Percentiles rank a stretch among this genome's conserved stretches.
These are phyloP conservation scores for Protobothrops mucrosquamatus DNA, from an alignment of 2,113 vertebrate genomes.

Conservation along the genomic window DNA sequence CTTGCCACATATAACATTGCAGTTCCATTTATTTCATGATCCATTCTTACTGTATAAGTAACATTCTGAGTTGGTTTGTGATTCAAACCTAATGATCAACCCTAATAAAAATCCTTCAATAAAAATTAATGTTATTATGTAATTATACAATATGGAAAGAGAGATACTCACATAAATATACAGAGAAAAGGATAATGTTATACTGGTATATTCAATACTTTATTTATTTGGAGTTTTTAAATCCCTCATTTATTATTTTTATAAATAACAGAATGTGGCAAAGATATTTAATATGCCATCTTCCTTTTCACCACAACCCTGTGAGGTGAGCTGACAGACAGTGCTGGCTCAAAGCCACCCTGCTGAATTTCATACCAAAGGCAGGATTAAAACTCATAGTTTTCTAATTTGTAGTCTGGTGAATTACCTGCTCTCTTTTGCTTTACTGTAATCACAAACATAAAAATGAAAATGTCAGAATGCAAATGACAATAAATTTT, in stretches of 20 bases:
- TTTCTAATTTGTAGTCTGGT: not conserved
- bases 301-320: not conserved
- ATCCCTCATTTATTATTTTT: not conserved
- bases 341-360: not conserved
- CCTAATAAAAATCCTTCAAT: not conserved
- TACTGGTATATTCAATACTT: not conserved
- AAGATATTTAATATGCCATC: not conserved
- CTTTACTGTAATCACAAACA: not conserved
- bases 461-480: slow-evolving; percentile 11
- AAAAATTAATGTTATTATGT: not conserved
- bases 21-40: not conserved
- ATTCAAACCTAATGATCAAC: not conserved
- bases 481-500: not conserved
- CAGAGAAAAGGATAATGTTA: slow-evolving; percentile 15
- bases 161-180: not conserved
- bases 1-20: not conserved
- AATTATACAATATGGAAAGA: not conserved
- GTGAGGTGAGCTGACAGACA: not conserved
- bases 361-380: not conserved
- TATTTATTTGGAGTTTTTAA: not conserved
- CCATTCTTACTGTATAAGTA: not conserved
- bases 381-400: not conserved
- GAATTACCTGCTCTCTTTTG: not conserved
- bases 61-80: not conserved
- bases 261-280: not conserved